Base-by-base conservation (phyloP, 2,888 invertebrate genomes). In the Xanthorhoe designata region DNA sequence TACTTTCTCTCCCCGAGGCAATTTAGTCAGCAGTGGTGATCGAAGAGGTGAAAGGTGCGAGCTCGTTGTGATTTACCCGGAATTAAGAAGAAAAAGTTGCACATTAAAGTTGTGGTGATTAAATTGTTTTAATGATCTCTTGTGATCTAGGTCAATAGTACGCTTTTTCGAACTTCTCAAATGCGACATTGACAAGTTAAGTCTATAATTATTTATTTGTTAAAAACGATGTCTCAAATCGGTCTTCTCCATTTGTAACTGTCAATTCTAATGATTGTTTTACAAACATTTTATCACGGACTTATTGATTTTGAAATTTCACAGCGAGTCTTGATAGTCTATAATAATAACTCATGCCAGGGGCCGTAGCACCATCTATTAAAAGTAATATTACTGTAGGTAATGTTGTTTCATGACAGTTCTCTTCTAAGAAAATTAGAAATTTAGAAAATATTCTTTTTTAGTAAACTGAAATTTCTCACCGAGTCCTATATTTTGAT, bases 1-100 rank as follows among this genome's bases (percentile, higher is more conserved):
- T 69, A 84, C 88, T 89, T 89, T 88, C 89, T 77, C 84, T 68
- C 81, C 89, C 85, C 66, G 69, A 64, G 86, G 89, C 83, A 70
- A 78, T 75, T 64, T 55, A 73, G 69, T 68, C 75, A 64, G 80
- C 81, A 80, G 77, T 83, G 82, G 82, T 79, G 71, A 75, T 74
- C 69, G 64, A 76, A 77, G 69, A 80, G 83, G 87, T 87, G 85
- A 87, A 87, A 88, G 87, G 85, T 82, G 68, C 67, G 73, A 67
- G 69, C 68, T 77, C 71, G 75, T 77, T 77, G 74, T 74, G 70
- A 67, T 69, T 71, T 72, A 77, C 75, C 69, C 65, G 64, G 75
- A 79, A 75, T 69, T 63, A 77, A 74, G 72, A 70, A 70, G 68
- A 65, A 64, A 56, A 57, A 55, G 29, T 53, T 47, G 17, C 10